Evolutionary conservation across 2,888 invertebrate genomes (phyloP).

Genomic region (Brachyopa scutellaris): DNA sequence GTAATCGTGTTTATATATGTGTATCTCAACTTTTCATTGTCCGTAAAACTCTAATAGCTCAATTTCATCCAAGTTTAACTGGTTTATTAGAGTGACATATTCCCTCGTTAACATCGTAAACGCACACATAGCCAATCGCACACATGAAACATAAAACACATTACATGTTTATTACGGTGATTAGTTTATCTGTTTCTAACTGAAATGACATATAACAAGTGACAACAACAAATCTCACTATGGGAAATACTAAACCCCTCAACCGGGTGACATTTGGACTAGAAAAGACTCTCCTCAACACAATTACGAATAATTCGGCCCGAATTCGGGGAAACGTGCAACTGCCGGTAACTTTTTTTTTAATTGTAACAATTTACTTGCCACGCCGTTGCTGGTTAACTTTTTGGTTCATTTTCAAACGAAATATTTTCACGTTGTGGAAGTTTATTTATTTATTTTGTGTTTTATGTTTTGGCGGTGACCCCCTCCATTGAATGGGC

Average conservation of each 20-base stretch:
- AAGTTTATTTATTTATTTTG: slow-evolving; percentile 48
- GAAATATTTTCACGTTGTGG: slow-evolving; percentile 61
- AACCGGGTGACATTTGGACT: background rate
- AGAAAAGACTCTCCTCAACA: background rate
- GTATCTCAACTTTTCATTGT: slow-evolving; percentile 17
- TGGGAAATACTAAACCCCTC: slow-evolving; percentile 37
- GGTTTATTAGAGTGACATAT: slow-evolving; percentile 9
- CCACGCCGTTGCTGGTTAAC: background rate
- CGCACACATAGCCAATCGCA: slow-evolving; percentile 18
- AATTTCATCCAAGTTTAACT: slow-evolving; percentile 27
- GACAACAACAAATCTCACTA: slow-evolving; percentile 53
- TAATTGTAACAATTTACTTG: slow-evolving; percentile 29
- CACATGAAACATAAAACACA: slow-evolving; percentile 42
- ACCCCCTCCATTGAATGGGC: slow-evolving; percentile 35
- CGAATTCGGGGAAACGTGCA: slow-evolving; percentile 54
- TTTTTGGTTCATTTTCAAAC: background rate
- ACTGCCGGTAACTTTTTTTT: slow-evolving; percentile 20
- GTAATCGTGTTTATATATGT: no score
- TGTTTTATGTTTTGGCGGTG: slow-evolving; percentile 47
- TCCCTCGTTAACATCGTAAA: slow-evolving; percentile 23
- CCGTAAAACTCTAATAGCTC: slow-evolving; percentile 56
- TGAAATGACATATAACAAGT: slow-evolving; percentile 32
- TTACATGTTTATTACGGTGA: slow-evolving; percentile 69
- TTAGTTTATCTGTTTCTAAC: slow-evolving; percentile 64
- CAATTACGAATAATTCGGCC: slow-evolving; percentile 7